phyloP scores from a whole-genome alignment of 1,140 invertebrate species.

The Cotesia chilonis region DNA sequence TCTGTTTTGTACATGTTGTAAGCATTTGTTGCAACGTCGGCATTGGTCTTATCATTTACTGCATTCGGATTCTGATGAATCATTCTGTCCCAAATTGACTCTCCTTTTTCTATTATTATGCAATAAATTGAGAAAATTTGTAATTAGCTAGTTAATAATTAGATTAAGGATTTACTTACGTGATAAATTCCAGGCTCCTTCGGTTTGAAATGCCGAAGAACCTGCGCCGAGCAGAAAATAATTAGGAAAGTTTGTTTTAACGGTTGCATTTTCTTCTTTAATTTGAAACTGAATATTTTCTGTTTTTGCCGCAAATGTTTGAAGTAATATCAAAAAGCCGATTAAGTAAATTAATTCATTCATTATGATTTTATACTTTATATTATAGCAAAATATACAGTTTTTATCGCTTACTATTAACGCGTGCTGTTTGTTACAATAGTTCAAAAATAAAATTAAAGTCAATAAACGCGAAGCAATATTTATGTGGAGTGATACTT shows the following conservation, averaged over 20 bases:
- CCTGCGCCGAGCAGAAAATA: constrained; percentile 67
- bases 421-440: no score
- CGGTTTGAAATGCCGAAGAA: constrained; percentile 68
- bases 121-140: background rate
- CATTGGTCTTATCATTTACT: constrained; percentile 66
- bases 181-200: constrained; percentile 68
- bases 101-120: constrained; percentile 52
- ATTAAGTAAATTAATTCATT: no score
- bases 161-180: constrained; percentile 51
- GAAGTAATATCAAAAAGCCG: no score
- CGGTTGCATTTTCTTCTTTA: background rate
- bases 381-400: no score
- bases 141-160: no score
- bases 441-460: no score
- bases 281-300: no score
- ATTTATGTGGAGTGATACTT: no score
- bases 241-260: constrained; percentile 61
- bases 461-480: no score
- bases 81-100: constrained; percentile 64
- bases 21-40: constrained; percentile 76
- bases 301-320: no score
- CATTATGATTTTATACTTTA: no score
- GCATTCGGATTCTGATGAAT: constrained; percentile 64
- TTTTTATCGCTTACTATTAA: no score
- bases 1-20: constrained; percentile 75